These are phyloP conservation scores for Andrena camellia DNA, from an alignment of 2,888 invertebrate species.

Conservation along the genomic window DNA sequence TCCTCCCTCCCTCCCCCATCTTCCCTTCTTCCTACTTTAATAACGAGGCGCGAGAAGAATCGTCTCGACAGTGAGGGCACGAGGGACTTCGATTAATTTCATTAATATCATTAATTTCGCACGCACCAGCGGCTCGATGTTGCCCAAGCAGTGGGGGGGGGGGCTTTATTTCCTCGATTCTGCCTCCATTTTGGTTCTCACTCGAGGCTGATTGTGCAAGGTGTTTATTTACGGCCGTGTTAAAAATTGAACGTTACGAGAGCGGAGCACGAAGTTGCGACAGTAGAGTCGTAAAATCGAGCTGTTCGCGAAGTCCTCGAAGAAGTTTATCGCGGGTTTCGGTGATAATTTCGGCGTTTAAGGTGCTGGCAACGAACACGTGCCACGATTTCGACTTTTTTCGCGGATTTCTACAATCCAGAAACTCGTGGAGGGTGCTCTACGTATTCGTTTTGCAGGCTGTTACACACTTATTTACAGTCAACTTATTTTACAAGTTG, in stretches of 20 bases:
- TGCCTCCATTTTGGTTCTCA: background rate
- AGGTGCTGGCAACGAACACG: background rate
- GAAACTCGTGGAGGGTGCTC: background rate
- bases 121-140: background rate
- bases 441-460: background rate
- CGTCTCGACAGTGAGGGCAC: constrained; percentile 14
- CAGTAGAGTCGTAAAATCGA: constrained; percentile 5
- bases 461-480: background rate
- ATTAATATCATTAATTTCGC: constrained; percentile 18
- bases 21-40: background rate
- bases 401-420: background rate
- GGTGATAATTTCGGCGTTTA: constrained; percentile 1
- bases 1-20: background rate
- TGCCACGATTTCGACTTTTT: background rate
- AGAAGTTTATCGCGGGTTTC: background rate
- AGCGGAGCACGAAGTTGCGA: background rate
- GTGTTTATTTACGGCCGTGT: constrained; percentile 8
- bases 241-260: background rate
- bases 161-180: constrained; percentile 3
- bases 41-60: background rate
- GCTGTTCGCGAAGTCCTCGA: background rate
- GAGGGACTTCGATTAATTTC: constrained; percentile 30
- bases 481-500: no score
- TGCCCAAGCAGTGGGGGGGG: background rate
- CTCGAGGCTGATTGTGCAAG: constrained; percentile 1